These are phyloP conservation scores for Melanotaenia maccullochi DNA, from an alignment of 2,797 vertebrate species.

Conservation along the genomic window DNA sequence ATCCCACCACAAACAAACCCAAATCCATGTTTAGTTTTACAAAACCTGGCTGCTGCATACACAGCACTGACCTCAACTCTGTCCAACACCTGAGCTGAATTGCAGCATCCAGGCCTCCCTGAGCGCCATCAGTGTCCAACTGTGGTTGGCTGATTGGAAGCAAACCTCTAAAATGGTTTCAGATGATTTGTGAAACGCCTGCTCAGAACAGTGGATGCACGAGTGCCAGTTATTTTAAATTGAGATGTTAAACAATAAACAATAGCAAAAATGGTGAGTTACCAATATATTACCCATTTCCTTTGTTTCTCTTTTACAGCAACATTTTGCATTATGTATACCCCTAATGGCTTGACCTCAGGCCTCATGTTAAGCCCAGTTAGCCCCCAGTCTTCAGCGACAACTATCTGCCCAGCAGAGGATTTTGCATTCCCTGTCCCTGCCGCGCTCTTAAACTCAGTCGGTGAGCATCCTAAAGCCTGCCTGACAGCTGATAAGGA, in stretches of 20 bases:
- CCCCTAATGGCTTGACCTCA: constrained; percentile 20
- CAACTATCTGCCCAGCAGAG: constrained; percentile 25
- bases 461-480: constrained; percentile 60
- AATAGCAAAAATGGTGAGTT: neutral
- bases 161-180: neutral
- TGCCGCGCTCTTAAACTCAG: constrained; percentile 40
- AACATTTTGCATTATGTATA: neutral
- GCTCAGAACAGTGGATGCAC: neutral
- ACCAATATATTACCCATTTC: neutral
- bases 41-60: neutral
- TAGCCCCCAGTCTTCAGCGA: neutral
- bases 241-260: neutral
- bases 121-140: neutral
- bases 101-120: neutral
- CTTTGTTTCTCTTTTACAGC: neutral
- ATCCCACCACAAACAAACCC: neutral
- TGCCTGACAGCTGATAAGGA: constrained; percentile 74
- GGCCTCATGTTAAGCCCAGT: constrained; percentile 3
- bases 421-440: constrained; percentile 40
- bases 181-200: neutral
- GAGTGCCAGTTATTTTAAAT: neutral
- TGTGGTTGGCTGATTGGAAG: constrained; percentile 1
- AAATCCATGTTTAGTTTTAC: neutral
- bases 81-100: neutral
- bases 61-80: neutral